These are phyloP conservation scores for Phoenoteleia sp. DNA, from an alignment of 2,888 invertebrate genomes.

Conservation along the genomic window DNA sequence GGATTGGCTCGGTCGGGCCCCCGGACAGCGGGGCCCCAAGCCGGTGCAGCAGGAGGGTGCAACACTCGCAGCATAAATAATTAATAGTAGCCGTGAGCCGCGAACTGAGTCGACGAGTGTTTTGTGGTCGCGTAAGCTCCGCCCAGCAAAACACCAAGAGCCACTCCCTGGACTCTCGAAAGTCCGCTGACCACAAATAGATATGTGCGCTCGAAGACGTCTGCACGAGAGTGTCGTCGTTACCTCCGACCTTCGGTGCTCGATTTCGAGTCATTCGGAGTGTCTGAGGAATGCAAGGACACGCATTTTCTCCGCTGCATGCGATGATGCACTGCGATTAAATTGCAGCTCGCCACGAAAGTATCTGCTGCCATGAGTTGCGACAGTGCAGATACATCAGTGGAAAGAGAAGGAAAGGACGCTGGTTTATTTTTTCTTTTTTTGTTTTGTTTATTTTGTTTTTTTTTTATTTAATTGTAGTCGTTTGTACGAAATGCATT, in stretches of 20 bases:
- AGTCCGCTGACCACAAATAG: conserved; percentile 68
- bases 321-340: conserved; percentile 41
- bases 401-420: conserved; percentile 16
- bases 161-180: conserved; percentile 83
- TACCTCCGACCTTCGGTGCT: conserved; percentile 55
- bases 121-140: conserved; percentile 84
- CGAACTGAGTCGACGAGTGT: conserved; percentile 83
- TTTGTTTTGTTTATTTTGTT: too few species aligned
- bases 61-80: conserved; percentile 85
- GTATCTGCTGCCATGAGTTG: conserved; percentile 26
- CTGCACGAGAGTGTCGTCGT: conserved; percentile 21
- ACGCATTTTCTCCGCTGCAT: conserved; percentile 31
- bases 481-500: conserved; percentile 43
- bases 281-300: conserved; percentile 56
- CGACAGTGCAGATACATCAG: conserved; percentile 16
- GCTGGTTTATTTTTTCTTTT: too few species aligned
- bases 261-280: conserved; percentile 9
- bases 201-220: conserved; percentile 56
- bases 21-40: conserved; percentile 71
- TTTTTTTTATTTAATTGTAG: conserved; percentile 60
- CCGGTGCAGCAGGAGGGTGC: conserved; percentile 76
- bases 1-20: conserved; percentile 79
- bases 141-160: conserved; percentile 84
- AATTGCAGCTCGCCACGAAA: conserved; percentile 20
- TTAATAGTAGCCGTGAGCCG: conserved; percentile 85